Base-by-base conservation (phyloP, 2,888 invertebrate genomes). In the Polietes domitor region DNA sequence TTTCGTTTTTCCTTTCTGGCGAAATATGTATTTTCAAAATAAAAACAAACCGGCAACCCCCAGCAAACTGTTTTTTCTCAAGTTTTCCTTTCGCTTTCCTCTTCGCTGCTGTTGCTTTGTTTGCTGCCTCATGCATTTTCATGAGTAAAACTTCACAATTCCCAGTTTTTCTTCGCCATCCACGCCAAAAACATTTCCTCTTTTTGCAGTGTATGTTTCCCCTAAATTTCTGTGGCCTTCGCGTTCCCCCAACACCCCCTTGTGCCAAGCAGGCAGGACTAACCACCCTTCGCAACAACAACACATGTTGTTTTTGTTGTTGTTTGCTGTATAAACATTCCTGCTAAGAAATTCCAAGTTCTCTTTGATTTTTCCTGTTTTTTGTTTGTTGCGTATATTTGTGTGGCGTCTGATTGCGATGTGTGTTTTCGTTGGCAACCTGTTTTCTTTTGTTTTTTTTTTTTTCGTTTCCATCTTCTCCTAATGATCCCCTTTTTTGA, bases 81-180 rank as follows among this genome's bases (percentile, higher is more conserved):
- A 65, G 37, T 37, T 65, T 65, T 65, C 65, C 65, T 65, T 65
- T 65, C 65, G 41, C 19, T 65, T 65, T 65, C 53, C 53, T 19
- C 17, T 41, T 41, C 19, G 37, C 12, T n/a, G 28, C 21, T 65
- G 41, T 65, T 61, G 61, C 61, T 61, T 61, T 61, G 15, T 58
- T 15, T 17, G 28, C 2, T 28, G 63, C 21, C 21, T 53, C 53
- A 53, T 83, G 37, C 72, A 80, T 70, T 83, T 77, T 80, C 79
- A 80, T 83, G 80, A 80, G 75, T 71, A 75, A 7, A 76, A 82
- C 37, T 72, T n/a, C 6, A 47, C 47, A 47, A n/a, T 12, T 72
- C 72, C 9, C 37, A 21, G 7, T 74, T 58, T 37, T 75, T 68
- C 26, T 58, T 58, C 28, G 15, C n/a, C 12, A n/a, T 3, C 6